A percentile compares a stretch with the other conserved stretches of the same genome.
Conservation (phyloP, 2,797 vertebrate genomes). For the Sternotherus odoratus region DNA sequence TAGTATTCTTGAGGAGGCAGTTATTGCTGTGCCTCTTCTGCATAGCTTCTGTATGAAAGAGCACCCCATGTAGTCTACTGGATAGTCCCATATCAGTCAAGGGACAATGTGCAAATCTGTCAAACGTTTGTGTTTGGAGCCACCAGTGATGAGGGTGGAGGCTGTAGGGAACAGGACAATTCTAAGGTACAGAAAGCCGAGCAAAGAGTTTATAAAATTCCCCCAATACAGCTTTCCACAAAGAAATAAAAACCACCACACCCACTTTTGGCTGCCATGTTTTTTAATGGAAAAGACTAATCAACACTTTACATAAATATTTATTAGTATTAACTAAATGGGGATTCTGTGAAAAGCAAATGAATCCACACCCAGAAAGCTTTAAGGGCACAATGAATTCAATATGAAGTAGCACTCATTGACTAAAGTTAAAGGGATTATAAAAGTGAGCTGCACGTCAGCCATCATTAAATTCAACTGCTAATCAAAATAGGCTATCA, state of each 20-base stretch:
- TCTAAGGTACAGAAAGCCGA: neutral
- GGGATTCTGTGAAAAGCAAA: slow-evolving; percentile 50
- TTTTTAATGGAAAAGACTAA: slow-evolving; percentile 76
- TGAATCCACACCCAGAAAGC: slow-evolving; percentile 33
- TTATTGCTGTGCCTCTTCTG: neutral
- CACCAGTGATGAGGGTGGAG: neutral
- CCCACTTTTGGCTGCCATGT: slow-evolving; percentile 16
- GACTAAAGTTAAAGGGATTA: slow-evolving; percentile 19
- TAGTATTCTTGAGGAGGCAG: neutral
- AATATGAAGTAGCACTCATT: slow-evolving; percentile 41
- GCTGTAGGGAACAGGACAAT: neutral
- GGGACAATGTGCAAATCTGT: neutral
- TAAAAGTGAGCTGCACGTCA: slow-evolving; percentile 23
- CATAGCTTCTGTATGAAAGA: neutral
- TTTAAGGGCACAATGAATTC: slow-evolving; percentile 38
- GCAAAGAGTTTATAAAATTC: neutral
- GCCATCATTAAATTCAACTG: neutral
- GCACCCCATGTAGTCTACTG: neutral
- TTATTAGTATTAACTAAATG: slow-evolving; percentile 46
- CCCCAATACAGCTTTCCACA: neutral
- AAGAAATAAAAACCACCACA: neutral
- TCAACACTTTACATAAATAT: slow-evolving; percentile 68
- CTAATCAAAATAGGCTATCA: neutral
- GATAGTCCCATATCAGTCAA: neutral
- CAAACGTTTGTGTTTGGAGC: neutral